phyloP scores from a whole-genome alignment of 2,888 invertebrate genomes.

The Cephus sareptanus region DNA sequence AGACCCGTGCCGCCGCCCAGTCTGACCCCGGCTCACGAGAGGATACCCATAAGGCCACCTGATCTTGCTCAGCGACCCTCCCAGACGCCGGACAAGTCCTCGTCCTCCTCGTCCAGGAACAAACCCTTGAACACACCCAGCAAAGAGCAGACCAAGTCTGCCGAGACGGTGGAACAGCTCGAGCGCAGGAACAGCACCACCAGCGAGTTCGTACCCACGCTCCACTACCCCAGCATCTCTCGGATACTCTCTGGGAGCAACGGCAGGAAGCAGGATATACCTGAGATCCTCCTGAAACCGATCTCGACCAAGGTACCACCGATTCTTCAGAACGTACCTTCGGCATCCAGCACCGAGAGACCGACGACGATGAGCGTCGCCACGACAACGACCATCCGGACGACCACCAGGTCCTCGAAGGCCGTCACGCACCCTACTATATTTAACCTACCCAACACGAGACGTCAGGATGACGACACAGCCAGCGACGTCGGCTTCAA shows the following conservation, averaged over 20 bases:
- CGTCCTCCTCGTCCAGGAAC: slow-evolving; percentile 40
- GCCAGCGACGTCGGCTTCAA: slow-evolving; percentile 42
- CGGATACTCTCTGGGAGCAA: slow-evolving; percentile 88
- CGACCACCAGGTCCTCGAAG: slow-evolving; percentile 30
- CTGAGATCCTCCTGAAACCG: slow-evolving; percentile 76
- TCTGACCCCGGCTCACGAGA: slow-evolving; percentile 82
- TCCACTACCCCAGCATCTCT: slow-evolving; percentile 85
- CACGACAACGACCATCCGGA: slow-evolving; percentile 27
- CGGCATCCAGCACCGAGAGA: slow-evolving; percentile 61
- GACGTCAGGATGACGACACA: slow-evolving; percentile 41
- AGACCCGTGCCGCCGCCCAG: slow-evolving; percentile 87
- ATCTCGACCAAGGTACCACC: slow-evolving; percentile 55
- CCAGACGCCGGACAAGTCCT: slow-evolving; percentile 45
- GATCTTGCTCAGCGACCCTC: slow-evolving; percentile 66
- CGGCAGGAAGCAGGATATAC: slow-evolving; percentile 84
- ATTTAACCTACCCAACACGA: slow-evolving; percentile 58
- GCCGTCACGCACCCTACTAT: slow-evolving; percentile 58
- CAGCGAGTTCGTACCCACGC: slow-evolving; percentile 76
- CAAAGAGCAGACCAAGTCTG: slow-evolving; percentile 41
- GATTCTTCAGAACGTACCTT: slow-evolving; percentile 61
- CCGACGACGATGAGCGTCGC: slow-evolving; percentile 41
- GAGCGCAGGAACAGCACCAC: slow-evolving; percentile 56
- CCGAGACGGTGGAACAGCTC: slow-evolving; percentile 36
- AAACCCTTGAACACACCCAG: slow-evolving; percentile 49
- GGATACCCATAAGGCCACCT: slow-evolving; percentile 83